Evolutionary conservation across 2,888 invertebrate species (phyloP), one percentile per base, ranked within the genome.

Genomic region (Agriotes lineatus): DNA sequence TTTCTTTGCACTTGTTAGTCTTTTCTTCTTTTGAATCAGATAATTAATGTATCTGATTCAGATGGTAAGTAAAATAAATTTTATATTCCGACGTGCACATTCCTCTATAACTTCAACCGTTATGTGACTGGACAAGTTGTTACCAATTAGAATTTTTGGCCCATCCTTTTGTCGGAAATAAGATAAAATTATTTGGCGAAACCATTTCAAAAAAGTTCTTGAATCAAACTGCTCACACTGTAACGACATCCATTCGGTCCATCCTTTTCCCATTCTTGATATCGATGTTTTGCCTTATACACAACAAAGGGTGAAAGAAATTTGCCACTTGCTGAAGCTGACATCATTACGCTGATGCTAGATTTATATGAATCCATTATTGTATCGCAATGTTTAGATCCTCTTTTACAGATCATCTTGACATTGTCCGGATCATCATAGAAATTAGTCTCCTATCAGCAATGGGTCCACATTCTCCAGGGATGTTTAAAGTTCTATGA

Each of bases 151-250:
- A 25, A 25, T 25, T 25, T 25, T 25, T 7, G 25, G 25, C 25
- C 25, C 25, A 25, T 25, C 25, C 25, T 25, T 25, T 25, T 25
- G 3, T 25, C 25, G 3, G 25, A 25, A 25, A 25, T 25, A 25
- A 25, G 25, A 7, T 25, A 25, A 25, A 25, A 7, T 7, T 25
- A 25, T 25, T 7, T 42, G 72, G 54, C 35, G 80, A 62, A 69
- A 80, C 81, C 67, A 82, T 78, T 76, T 81, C 72, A 35, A 83
- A 75, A n/a, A 80, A 22, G 39, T 78, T 73, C 66, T 78, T 79
- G n/a, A 2, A 12, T 39, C 39, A 14, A 39, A 39, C 25, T 25
- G 25, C 25, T 25, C 25, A 25, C 25, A 25, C 25, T 25, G 25
- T 25, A 25, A 25, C 25, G 4, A 25, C 25, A 25, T 25, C 25